These are phyloP conservation scores for Chrysocyon brachyurus DNA, from an alignment of 2,797 vertebrate genomes.

Conservation along the genomic window DNA sequence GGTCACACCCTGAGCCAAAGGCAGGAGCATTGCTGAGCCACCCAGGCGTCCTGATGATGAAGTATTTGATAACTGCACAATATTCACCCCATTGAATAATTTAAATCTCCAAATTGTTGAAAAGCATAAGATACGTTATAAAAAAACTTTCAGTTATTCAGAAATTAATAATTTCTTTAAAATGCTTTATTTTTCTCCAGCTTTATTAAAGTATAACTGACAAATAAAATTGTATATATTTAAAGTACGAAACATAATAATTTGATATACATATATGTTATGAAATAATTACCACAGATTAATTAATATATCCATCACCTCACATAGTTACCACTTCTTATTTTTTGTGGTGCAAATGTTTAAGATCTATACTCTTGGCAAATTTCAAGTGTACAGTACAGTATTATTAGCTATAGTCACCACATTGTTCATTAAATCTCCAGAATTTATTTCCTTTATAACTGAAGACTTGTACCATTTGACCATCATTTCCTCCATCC, in stretches of 20 bases:
- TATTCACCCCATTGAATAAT: neutral
- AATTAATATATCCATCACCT: neutral
- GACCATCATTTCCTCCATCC: neutral
- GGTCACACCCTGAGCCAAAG: no score
- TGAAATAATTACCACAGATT: neutral
- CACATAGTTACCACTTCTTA: neutral
- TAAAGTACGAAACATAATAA: neutral
- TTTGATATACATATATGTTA: neutral
- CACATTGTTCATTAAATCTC: neutral
- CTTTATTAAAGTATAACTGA: neutral
- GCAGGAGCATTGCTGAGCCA: no score
- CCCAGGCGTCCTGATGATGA: neutral
- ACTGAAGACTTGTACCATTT: neutral
- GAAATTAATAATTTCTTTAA: constrained; percentile 6
- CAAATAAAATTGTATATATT: neutral
- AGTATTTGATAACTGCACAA: constrained; percentile 8
- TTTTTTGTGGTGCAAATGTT: neutral
- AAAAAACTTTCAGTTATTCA: neutral
- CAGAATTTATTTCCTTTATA: neutral
- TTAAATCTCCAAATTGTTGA: constrained; percentile 34
- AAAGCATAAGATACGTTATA: neutral
- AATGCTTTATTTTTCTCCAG: neutral
- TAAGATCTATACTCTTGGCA: neutral
- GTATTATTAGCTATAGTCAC: neutral
- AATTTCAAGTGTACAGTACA: neutral